A percentile compares a stretch with the other conserved stretches of the same genome.
Conservation (phyloP, 2,888 invertebrate species). For the Melinopterus prodromus region DNA sequence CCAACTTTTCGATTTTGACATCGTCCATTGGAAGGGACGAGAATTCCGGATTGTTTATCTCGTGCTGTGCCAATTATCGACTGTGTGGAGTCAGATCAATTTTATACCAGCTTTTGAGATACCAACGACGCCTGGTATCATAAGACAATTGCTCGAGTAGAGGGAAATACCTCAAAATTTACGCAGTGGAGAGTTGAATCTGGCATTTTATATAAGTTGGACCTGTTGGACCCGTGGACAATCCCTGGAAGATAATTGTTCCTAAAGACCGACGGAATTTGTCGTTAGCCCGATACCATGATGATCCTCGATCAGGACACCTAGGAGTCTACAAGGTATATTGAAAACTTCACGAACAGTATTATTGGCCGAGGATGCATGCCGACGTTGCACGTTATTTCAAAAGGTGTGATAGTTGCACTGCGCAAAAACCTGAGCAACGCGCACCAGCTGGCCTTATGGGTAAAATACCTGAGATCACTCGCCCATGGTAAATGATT, state of each 20-base stretch:
- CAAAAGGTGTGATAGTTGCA: too few species aligned
- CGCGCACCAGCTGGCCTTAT: too few species aligned
- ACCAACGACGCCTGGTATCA: not conserved
- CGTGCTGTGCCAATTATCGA: constrained; percentile 22
- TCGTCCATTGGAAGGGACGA: constrained; percentile 39
- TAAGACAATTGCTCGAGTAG: not conserved
- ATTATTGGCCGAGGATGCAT: constrained; percentile 48
- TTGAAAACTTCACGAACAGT: constrained; percentile 33
- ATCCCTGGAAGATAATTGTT: constrained; percentile 35
- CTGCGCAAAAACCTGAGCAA: too few species aligned
- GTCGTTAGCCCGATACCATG: constrained; percentile 31
- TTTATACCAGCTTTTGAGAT: not conserved
- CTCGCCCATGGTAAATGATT: constrained; percentile 38
- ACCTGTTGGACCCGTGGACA: not conserved
- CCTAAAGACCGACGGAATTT: constrained; percentile 33
- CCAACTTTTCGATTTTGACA: constrained; percentile 29
- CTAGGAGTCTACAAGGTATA: constrained; percentile 45
- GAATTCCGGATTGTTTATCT: constrained; percentile 36
- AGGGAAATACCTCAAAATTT: constrained; percentile 34
- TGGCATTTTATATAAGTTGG: constrained; percentile 38
- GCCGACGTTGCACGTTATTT: too few species aligned
- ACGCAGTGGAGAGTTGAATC: constrained; percentile 38
- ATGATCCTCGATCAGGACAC: constrained; percentile 40
- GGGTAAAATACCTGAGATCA: constrained; percentile 11
- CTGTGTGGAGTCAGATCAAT: not conserved